A percentile compares a stretch with the other conserved stretches of the same genome.
phyloP scores from a whole-genome alignment of 2,888 invertebrate genomes.

The Mesorhabditis sp. region DNA sequence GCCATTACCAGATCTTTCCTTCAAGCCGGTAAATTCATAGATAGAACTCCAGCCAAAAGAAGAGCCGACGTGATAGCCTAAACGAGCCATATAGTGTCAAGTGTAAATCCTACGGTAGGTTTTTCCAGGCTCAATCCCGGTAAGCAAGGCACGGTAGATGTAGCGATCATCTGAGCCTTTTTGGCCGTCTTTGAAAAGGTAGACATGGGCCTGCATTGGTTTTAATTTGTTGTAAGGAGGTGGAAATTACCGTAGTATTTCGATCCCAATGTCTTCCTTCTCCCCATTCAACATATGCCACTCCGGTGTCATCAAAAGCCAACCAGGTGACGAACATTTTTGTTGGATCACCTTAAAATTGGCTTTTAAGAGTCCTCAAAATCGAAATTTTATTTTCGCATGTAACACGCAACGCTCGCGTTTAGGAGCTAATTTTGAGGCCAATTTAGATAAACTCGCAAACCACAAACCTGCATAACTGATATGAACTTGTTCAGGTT shows the following conservation, averaged over 20 bases:
- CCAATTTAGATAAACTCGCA: too few species aligned
- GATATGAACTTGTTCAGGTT: constrained; percentile 54
- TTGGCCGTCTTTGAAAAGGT: constrained; percentile 42
- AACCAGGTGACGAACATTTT: constrained; percentile 47
- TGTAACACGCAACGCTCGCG: too few species aligned
- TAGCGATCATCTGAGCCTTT: constrained; percentile 31
- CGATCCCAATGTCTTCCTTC: constrained; percentile 11
- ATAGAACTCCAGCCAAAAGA: constrained; percentile 41
- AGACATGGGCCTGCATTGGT: not conserved
- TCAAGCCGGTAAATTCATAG: constrained; percentile 40
- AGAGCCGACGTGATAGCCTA: constrained; percentile 41
- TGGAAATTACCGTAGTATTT: not conserved
- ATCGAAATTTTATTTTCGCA: not conserved
- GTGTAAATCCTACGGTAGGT: constrained; percentile 33
- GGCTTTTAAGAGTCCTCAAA: not conserved
- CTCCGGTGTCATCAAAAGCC: constrained; percentile 50
- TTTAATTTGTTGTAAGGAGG: not conserved
- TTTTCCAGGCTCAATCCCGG: constrained; percentile 34
- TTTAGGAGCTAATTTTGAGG: too few species aligned
- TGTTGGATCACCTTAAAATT: constrained; percentile 28
- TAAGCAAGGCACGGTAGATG: constrained; percentile 44
- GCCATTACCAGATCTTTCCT: constrained; percentile 17
- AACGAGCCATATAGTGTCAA: constrained; percentile 1
- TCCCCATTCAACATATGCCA: constrained; percentile 49
- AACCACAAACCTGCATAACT: constrained; percentile 39